Base-by-base conservation (phyloP, 37 sponge, comb jelly and placozoan genomes). In the Oscarella lobularis region DNA sequence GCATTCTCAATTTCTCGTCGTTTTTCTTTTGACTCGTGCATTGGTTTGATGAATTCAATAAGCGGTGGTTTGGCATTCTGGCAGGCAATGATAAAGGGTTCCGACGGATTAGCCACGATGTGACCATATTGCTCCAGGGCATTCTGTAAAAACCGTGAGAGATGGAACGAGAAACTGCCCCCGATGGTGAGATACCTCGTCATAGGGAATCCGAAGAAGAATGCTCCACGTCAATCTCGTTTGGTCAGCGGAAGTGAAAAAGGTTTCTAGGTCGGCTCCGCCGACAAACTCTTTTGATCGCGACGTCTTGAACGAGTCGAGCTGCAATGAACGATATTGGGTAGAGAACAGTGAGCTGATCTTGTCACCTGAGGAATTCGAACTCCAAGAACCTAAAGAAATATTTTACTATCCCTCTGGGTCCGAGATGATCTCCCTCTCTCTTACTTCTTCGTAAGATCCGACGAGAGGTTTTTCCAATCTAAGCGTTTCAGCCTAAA, bases 181-280 rank as follows among this genome's bases (percentile, higher is more conserved):
- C 60, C n/a, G n/a, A 33, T 4, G 67, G 72, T 36, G 6, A 6
- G 73, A 76, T 66, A 86, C 87, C 5, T 33, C 4, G 1, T 82
- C 68, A 73, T 79, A 86, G 32, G 83, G 71, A 27, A 60, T 79
- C 14, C 37, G 29, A 29, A 83, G 40, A 33, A 87, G 67, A 30
- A 33, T 29, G 33, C 66, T 55, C 36, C 77, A 67, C 0, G 83
- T 73, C 38, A 87, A 73, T 4, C 75, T 67, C 3, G 72, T 34
- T 73, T 84, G 67, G 38, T 84, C 85, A 1, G 88, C 84, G 9
- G 82, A 76, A 31, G 39, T 81, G 74, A 87, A 87, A 27, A 81
- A 9, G 29, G 66, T 72, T 0, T 74, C 67, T 35, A 39, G 31
- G 34, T 81, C 81, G 30, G 41, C 60, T 27, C 14, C 60, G 60